Base-by-base conservation (phyloP, 2,797 vertebrate genomes). In the Lepidocolaptes lacrymiger region DNA sequence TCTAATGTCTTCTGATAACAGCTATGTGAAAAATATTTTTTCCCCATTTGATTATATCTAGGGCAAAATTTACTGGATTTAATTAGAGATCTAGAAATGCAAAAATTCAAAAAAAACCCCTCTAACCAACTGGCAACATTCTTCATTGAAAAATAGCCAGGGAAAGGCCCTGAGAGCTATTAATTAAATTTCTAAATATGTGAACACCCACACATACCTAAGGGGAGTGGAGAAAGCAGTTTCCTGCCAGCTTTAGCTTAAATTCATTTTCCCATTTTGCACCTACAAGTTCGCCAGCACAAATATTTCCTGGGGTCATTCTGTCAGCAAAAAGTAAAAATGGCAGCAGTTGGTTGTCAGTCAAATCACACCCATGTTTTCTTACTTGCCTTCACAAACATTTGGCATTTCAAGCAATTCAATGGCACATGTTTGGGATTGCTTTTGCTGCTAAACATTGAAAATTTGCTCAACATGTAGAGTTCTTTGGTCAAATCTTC, bases 141-240 rank as follows among this genome's bases (percentile, higher is more conserved):
- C 54, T 78, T 64, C 34, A 49, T 88, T 93, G 89, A 91, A 90
- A 97, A 91, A 66, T 79, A 91, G 77, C 95, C 88, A 93, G 67
- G 91, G 88, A 94, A 95, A 94, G 83, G 91, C 94, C 90, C 94
- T 36, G 56, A 87, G 80, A 93, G 91, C 90, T 93, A 94, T 95
- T 96, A 97, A 97, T 96, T 96, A 95, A 79, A 19, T 93, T 96
- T 95, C 95, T 97, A 97, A 95, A 97, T 94, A 95, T 88, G 83
- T 90, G 90, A 94, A 96, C 93, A 87, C 94, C 95, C 96, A 95
- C 94, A 91, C 43, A 95, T 94, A 95, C 90, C 90, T 95, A 95
- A 93, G 28, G 55, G 85, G 67, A 82, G 39, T 63, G 58, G 59
- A 93, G 74, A 82, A 73, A 85, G 9, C 55, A 79, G 88, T 76